These are phyloP conservation scores for Hippocampus barbouri DNA, from an alignment of 2,113 vertebrate genomes.

Conservation along the genomic window DNA sequence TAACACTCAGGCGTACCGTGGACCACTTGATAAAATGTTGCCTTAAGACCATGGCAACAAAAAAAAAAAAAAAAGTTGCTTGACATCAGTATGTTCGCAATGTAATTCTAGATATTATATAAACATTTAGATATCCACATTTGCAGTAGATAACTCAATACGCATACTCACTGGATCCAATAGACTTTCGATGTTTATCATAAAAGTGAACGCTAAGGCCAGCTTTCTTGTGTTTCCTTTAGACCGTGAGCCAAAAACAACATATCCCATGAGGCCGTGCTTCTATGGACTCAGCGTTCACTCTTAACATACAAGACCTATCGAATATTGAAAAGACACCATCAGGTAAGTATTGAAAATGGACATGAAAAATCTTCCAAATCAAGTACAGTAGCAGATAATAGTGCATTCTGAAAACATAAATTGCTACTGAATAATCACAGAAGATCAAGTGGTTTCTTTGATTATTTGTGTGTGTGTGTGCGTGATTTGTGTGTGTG, in stretches of 20 bases:
- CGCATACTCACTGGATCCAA: background rate
- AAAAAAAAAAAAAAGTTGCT: background rate
- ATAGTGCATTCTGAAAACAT: background rate
- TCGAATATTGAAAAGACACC: background rate
- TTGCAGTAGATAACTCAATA: background rate
- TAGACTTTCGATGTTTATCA: background rate
- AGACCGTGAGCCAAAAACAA: background rate
- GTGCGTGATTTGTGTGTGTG: no score
- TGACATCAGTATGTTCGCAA: background rate
- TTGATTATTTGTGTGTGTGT: background rate
- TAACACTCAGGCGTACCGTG: background rate
- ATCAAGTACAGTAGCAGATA: background rate
- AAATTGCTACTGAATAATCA: background rate
- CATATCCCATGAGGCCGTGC: background rate
- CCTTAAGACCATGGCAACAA: background rate
- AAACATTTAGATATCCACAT: background rate
- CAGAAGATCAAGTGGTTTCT: background rate
- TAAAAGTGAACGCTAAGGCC: background rate
- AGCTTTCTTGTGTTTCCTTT: background rate
- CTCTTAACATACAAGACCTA: background rate
- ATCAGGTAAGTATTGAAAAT: background rate
- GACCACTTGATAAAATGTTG: background rate
- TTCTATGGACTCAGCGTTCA: background rate
- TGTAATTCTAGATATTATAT: background rate
- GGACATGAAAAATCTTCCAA: background rate